Percentiles rank a stretch among this genome's conserved stretches.
phyloP scores from a whole-genome alignment of 2,797 vertebrate species.

The Acanthurus lineatus region DNA sequence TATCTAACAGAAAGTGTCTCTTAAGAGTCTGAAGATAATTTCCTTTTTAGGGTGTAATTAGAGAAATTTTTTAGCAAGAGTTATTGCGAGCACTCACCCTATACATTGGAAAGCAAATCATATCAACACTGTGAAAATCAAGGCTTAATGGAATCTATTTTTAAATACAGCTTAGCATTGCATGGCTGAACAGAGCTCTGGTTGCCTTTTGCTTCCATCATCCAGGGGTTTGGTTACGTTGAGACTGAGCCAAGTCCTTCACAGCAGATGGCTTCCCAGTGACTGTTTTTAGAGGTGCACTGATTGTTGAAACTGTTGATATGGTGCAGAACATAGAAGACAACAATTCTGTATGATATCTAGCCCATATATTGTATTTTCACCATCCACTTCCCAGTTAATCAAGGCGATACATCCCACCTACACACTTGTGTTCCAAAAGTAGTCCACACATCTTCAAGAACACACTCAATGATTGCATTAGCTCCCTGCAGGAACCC shows the following conservation, averaged over 20 bases:
- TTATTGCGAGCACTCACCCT: slow-evolving; percentile 27
- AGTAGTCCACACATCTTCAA: slow-evolving; percentile 29
- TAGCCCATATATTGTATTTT: slow-evolving; percentile 11
- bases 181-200: slow-evolving; percentile 51
- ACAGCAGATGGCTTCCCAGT: slow-evolving; percentile 41
- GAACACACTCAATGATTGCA: slow-evolving; percentile 21
- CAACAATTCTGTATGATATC: slow-evolving; percentile 16
- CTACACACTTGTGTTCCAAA: slow-evolving; percentile 15
- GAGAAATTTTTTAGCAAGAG: slow-evolving; percentile 40
- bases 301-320: slow-evolving; percentile 27
- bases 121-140: slow-evolving; percentile 56
- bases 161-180: slow-evolving; percentile 61
- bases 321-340: slow-evolving; percentile 16
- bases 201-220: slow-evolving; percentile 46
- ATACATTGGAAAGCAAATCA: slow-evolving; percentile 56
- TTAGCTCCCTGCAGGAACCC: slow-evolving; percentile 9
- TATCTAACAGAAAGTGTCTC: slow-evolving; percentile 16
- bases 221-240: slow-evolving; percentile 51
- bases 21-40: slow-evolving; percentile 17
- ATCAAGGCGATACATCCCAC: slow-evolving; percentile 3
- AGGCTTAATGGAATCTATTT: slow-evolving; percentile 74
- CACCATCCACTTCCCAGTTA: slow-evolving; percentile 17
- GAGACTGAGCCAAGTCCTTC: slow-evolving; percentile 44
- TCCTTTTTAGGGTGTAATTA: slow-evolving; percentile 27
- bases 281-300: slow-evolving; percentile 28